These are phyloP conservation scores for Ctenopoma multispine DNA, from an alignment of 2,797 vertebrate genomes.

Conservation along the genomic window DNA sequence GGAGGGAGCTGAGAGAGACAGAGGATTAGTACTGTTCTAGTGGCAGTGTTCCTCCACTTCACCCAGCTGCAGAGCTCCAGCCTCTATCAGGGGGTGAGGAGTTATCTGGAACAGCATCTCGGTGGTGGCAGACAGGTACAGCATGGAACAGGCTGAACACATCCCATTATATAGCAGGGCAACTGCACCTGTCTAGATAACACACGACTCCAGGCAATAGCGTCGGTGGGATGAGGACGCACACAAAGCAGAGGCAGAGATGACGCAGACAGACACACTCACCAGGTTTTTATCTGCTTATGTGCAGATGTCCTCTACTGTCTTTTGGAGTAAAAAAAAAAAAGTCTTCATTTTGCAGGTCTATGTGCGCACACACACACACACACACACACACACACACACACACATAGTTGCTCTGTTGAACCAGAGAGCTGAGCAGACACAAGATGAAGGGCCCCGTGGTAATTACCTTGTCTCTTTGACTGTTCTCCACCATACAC, in stretches of 20 bases:
- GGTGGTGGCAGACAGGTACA: slow-evolving; percentile 43
- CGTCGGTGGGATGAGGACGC: slow-evolving; percentile 1
- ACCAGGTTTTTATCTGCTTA: slow-evolving; percentile 31
- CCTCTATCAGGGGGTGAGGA: slow-evolving; percentile 30
- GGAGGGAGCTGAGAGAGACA: slow-evolving; percentile 33
- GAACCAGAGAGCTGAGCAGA: slow-evolving; percentile 50
- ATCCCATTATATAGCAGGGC: slow-evolving; percentile 62
- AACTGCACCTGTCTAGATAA: slow-evolving; percentile 77
- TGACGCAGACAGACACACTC: background rate
- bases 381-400: slow-evolving; percentile 1
- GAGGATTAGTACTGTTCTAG: slow-evolving; percentile 9
- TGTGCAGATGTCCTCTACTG: slow-evolving; percentile 22
- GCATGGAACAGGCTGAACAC: slow-evolving; percentile 53
- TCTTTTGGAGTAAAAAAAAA: background rate
- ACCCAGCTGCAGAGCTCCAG: slow-evolving; percentile 20
- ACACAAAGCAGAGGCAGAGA: slow-evolving; percentile 17
- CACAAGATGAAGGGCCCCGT: slow-evolving; percentile 54
- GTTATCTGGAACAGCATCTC: slow-evolving; percentile 73
- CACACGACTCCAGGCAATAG: slow-evolving; percentile 31
- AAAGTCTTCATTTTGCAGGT: slow-evolving; percentile 1
- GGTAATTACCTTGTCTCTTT: slow-evolving; percentile 61
- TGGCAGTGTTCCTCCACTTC: slow-evolving; percentile 13
- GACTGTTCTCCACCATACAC: background rate
- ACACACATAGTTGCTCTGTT: slow-evolving; percentile 51
- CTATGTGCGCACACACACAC: background rate